phyloP scores from a whole-genome alignment of 2,888 invertebrate species.

The Parnassius orleans region DNA sequence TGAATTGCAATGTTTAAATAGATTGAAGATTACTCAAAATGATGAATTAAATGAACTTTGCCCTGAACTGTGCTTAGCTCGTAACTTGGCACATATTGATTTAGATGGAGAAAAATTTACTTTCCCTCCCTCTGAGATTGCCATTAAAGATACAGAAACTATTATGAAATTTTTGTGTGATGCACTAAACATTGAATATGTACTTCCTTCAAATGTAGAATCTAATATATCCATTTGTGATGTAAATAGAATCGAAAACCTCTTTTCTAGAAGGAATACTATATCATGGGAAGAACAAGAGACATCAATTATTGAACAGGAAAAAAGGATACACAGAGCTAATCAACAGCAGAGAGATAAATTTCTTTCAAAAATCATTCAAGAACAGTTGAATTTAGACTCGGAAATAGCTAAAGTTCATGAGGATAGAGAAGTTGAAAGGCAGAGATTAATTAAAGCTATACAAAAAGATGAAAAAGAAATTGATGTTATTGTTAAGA shows the following conservation, averaged over 20 bases:
- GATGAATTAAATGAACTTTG: slow-evolving; percentile 81
- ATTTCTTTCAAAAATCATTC: slow-evolving; percentile 73
- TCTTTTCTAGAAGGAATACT: slow-evolving; percentile 53
- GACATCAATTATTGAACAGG: slow-evolving; percentile 82
- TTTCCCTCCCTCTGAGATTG: slow-evolving; percentile 84
- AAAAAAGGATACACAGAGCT: slow-evolving; percentile 83
- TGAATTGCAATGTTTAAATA: slow-evolving; percentile 81
- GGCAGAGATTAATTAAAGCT: slow-evolving; percentile 80
- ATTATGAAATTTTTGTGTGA: slow-evolving; percentile 84
- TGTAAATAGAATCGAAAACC: slow-evolving; percentile 54
- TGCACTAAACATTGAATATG: slow-evolving; percentile 73
- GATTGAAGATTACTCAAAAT: slow-evolving; percentile 83
- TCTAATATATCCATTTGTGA: slow-evolving; percentile 52
- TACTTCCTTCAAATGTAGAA: slow-evolving; percentile 56
- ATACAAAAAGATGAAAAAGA: slow-evolving; percentile 84
- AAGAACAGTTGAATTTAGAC: slow-evolving; percentile 85
- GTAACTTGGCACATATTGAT: slow-evolving; percentile 81
- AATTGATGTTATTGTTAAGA: slow-evolving; percentile 82
- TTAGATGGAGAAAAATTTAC: slow-evolving; percentile 82
- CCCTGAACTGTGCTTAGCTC: slow-evolving; percentile 83
- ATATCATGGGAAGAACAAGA: slow-evolving; percentile 83
- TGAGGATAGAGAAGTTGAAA: slow-evolving; percentile 83
- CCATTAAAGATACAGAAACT: slow-evolving; percentile 80
- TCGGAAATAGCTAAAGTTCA: slow-evolving; percentile 85
- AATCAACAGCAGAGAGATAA: slow-evolving; percentile 83